Conservation (phyloP, 2,888 invertebrate genomes). For the Ischnura elegans region DNA sequence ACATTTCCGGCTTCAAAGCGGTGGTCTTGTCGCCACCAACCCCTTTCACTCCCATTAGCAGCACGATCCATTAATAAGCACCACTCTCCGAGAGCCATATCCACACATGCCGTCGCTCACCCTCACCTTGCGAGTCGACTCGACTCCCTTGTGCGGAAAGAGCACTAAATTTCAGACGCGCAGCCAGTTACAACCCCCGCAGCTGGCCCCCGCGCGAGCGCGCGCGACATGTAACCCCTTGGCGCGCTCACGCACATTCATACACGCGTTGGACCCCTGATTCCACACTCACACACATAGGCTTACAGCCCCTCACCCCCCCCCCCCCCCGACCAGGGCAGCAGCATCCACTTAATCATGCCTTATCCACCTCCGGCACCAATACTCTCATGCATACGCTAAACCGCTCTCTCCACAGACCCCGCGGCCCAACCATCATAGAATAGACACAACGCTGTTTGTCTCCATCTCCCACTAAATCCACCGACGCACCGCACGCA, state of each 20-base stretch:
- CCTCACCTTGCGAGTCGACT: not conserved
- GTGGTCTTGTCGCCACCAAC: slow-evolving; percentile 1
- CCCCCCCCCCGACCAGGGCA: not conserved
- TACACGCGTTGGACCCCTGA: not conserved
- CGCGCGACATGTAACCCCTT: not conserved
- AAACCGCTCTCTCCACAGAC: not conserved
- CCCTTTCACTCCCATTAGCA: not conserved
- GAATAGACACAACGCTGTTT: not conserved
- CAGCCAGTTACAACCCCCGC: slow-evolving; percentile 52
- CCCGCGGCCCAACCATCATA: too few species aligned
- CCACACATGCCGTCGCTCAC: not conserved
- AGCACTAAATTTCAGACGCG: slow-evolving; percentile 54
- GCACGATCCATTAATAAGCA: slow-evolving; percentile 49
- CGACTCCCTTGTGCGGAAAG: not conserved
- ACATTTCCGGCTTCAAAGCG: too few species aligned
- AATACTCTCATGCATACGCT: not conserved
- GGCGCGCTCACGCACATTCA: not conserved
- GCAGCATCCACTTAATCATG: slow-evolving; percentile 8
- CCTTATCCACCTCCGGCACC: not conserved
- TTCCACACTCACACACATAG: not conserved
- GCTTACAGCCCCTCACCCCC: not conserved
- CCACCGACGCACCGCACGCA: slow-evolving; percentile 7
- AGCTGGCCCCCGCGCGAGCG: not conserved
- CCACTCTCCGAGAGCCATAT: not conserved
- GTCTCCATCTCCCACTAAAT: not conserved